Base-by-base conservation (phyloP, 2,888 invertebrate species). In the Sabatieria punctata region DNA sequence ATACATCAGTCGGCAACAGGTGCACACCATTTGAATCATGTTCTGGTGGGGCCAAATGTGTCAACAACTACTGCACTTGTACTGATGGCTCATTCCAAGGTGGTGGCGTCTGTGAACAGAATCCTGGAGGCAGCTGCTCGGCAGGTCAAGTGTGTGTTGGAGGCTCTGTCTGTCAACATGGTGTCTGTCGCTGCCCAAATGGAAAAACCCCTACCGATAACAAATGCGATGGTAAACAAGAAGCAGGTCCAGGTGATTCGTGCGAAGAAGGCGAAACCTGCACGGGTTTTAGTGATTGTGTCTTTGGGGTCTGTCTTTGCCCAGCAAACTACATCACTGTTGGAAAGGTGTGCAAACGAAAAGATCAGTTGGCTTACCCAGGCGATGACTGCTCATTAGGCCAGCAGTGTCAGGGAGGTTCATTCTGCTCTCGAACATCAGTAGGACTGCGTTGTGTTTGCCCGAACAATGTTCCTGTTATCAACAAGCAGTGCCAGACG, bases 61-160 rank as follows among this genome's bases (percentile, higher is more conserved):
- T 45, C 30, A 40, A 30, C 24, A 23, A 33, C 2, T 19, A 15
- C 24, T 45, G 45, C 45, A 15, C 4, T 8, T 45, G 45, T 25
- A 26, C 45, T 18, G 43, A 8, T 19, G 41, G 41, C 8, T 41
- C 41, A 8, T 19, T 21, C 22, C 15, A 41, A 19, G 15, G 30
- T 30, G 22, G 41, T 15, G 46, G 46, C 18, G n/a, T 13, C 13
- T 46, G 43, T 23, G 35, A 45, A 22, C 41, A 44, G 24, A 8
- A 2, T 11, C 49, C 51, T 4, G 49, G 43, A 8, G 39, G 43
- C 1, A 2, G 23, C 6, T 51, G 51, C 35, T 4, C 30, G 15
- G 23, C 37, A 11, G 49, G 49, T 15, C 46, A 51, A 22, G 15
- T 25, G 6, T 51, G 51, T 45, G 22, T 45, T 2, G 41, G 41